phyloP scores from a whole-genome alignment of 2,797 vertebrate species.

The Caiman crocodilus region DNA sequence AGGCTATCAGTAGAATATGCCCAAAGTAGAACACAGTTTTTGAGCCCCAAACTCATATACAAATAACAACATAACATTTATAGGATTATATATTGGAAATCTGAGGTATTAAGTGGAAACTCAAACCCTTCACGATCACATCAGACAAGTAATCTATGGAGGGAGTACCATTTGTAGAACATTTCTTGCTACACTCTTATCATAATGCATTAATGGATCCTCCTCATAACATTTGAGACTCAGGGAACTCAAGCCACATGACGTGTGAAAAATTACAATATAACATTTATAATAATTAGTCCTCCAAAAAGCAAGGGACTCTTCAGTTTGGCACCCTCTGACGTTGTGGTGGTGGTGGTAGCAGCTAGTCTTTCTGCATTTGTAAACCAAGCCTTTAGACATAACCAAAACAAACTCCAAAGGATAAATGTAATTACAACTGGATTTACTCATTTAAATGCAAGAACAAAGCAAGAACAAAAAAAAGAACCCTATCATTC shows the following conservation, averaged over 20 bases:
- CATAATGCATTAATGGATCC: neutral
- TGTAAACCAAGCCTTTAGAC: conserved; percentile 56
- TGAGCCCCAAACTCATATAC: conserved; percentile 36
- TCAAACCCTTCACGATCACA: neutral
- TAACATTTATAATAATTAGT: too few relatives aligned
- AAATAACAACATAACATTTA: neutral
- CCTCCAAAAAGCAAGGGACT: conserved; percentile 34
- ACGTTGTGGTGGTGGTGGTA: conserved; percentile 48
- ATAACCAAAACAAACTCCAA: conserved; percentile 63
- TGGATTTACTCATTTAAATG: conserved; percentile 30
- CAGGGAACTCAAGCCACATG: neutral
- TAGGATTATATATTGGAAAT: neutral
- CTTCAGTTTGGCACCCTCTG: conserved; percentile 51
- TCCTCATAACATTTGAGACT: neutral
- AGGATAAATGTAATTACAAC: conserved; percentile 58
- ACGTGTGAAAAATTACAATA: too few relatives aligned
- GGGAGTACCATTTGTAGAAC: neutral
- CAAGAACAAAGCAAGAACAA: conserved; percentile 23
- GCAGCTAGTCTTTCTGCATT: conserved; percentile 74
- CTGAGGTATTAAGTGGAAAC: neutral
- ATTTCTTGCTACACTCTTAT: neutral
- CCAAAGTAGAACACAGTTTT: conserved; percentile 38
- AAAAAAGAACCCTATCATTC: conserved; percentile 1
- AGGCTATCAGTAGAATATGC: conserved; percentile 42
- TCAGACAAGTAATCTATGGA: neutral